Evolutionary conservation across 2,888 invertebrate species (phyloP).

Genomic region (Caenorhabditis angaria): DNA sequence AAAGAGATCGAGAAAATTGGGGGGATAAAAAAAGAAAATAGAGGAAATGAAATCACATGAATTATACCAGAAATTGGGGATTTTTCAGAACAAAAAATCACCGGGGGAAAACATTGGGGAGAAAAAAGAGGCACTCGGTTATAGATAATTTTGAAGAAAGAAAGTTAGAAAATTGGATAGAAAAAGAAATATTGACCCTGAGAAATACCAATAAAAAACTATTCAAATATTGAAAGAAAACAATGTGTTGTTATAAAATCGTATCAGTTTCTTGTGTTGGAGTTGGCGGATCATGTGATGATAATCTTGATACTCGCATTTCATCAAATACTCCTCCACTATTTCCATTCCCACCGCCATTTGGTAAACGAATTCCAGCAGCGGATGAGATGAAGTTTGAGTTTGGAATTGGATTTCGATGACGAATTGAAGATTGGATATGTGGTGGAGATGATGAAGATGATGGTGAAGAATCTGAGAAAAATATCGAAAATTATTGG

Average conservation of each 20-base stretch:
- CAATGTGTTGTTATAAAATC: too few relatives aligned
- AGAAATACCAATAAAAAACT: neutral
- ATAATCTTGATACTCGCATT: conserved; percentile 56
- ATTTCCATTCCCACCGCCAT: conserved; percentile 47
- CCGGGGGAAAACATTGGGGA: neutral
- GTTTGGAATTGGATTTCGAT: conserved; percentile 34
- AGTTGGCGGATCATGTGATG: conserved; percentile 55
- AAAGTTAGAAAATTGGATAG: neutral
- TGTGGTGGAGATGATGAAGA: neutral
- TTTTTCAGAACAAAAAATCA: neutral
- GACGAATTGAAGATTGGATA: conserved; percentile 6
- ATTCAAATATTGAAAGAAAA: conserved; percentile 10
- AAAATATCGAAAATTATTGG: neutral
- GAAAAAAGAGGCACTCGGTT: conserved; percentile 1
- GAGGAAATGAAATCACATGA: neutral
- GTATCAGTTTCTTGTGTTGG: conserved; percentile 47
- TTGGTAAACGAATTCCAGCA: conserved; percentile 48
- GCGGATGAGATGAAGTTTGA: conserved; percentile 37
- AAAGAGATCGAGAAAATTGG: too few relatives aligned
- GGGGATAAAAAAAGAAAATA: neutral
- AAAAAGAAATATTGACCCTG: neutral
- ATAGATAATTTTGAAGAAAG: neutral
- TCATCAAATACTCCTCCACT: conserved; percentile 33
- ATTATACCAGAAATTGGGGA: neutral
- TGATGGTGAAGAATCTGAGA: neutral